Percentiles rank a stretch among this genome's conserved stretches.
Evolutionary conservation across 2,888 invertebrate genomes (phyloP).

Genomic region (Margaritifera margaritifera): DNA sequence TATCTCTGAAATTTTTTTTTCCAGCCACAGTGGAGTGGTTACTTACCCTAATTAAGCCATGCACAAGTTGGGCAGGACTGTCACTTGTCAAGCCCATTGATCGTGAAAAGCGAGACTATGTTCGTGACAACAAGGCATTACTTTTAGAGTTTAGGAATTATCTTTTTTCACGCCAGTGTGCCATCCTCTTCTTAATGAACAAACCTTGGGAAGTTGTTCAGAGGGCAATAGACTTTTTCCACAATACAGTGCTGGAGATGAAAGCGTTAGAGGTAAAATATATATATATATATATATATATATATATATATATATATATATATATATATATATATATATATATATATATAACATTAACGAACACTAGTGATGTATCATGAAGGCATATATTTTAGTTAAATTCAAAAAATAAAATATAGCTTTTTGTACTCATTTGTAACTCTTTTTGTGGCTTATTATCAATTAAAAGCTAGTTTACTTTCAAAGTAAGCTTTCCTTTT

Average conservation of each 20-base stretch:
- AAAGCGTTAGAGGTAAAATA: slow-evolving; percentile 82
- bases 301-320: no score
- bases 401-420: no score
- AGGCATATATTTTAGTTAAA: no score
- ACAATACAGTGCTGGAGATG: slow-evolving; percentile 90
- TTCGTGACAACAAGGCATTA: slow-evolving; percentile 77
- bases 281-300: no score
- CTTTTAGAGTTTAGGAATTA: slow-evolving; percentile 94
- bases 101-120: slow-evolving; percentile 65
- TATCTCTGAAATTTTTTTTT: slow-evolving; percentile 13
- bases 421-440: no score
- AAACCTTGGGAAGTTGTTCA: slow-evolving; percentile 93
- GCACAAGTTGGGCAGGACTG: slow-evolving; percentile 89
- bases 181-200: slow-evolving; percentile 78
- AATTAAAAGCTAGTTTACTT: no score
- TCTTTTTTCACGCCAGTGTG: slow-evolving; percentile 92
- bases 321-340: no score
- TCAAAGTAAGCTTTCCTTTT: no score
- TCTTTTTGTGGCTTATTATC: no score
- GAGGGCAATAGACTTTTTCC: slow-evolving; percentile 90
- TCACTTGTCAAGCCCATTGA: slow-evolving; percentile 74
- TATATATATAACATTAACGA: no score
- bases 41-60: slow-evolving; percentile 83
- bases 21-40: slow-evolving; percentile 89
- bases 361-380: background rate